phyloP scores from a whole-genome alignment of 2,797 vertebrate genomes.

The Enteromius anoplus region DNA sequence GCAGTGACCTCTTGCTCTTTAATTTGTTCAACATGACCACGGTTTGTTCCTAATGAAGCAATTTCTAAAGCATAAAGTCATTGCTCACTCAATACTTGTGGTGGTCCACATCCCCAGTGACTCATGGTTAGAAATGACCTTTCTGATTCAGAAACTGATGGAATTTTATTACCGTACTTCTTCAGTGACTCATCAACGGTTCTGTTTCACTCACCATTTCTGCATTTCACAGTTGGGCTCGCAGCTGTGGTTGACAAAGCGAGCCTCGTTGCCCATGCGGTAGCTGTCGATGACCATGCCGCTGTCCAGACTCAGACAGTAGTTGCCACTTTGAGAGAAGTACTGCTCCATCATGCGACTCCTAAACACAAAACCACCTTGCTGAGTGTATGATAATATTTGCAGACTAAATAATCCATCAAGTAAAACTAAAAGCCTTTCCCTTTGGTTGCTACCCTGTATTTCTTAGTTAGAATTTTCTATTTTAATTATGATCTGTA shows the following conservation, averaged over 20 bases:
- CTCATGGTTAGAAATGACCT: conserved; percentile 21
- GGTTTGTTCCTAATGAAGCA: background rate
- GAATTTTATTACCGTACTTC: conserved; percentile 10
- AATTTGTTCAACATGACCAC: background rate
- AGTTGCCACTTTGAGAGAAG: conserved; percentile 96
- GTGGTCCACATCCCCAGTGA: conserved; percentile 12
- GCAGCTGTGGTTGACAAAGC: conserved; percentile 99
- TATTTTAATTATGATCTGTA: too few species aligned
- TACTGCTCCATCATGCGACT: conserved; percentile 99
- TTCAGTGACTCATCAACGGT: conserved; percentile 19
- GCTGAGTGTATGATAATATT: background rate
- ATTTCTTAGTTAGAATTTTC: background rate
- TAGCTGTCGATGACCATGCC: conserved; percentile 99
- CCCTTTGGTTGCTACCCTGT: background rate
- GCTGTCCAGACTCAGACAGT: conserved; percentile 97
- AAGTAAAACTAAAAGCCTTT: background rate
- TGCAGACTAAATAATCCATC: background rate
- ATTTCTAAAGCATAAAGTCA: conserved; percentile 28
- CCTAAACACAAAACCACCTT: conserved; percentile 69
- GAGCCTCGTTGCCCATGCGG: conserved; percentile 98
- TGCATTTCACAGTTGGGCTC: conserved; percentile 99
- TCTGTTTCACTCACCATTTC: conserved; percentile 87
- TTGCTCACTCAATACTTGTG: conserved; percentile 14
- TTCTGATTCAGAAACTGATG: conserved; percentile 21
- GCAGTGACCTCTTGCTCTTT: background rate